Conservation (phyloP, 2,113 vertebrate genomes). For the Odocoileus virginianus region DNA sequence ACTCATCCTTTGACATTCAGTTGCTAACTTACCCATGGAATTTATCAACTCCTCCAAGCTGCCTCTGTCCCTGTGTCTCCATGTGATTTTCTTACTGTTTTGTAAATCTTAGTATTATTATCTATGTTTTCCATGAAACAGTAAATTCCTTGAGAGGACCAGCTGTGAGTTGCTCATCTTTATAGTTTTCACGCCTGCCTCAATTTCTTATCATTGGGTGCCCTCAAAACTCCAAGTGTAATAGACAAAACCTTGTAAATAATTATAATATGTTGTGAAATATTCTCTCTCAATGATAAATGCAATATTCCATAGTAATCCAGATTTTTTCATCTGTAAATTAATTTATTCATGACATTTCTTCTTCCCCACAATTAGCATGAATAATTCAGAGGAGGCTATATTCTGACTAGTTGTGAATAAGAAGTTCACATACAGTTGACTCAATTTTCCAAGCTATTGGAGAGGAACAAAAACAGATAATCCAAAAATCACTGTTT, state of each 20-base stretch:
- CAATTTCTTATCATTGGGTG: background rate
- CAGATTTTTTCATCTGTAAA: constrained; percentile 35
- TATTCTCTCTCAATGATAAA: constrained; percentile 13
- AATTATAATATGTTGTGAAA: background rate
- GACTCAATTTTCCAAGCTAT: constrained; percentile 55
- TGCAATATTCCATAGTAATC: background rate
- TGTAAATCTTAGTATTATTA: background rate
- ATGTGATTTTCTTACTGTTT: background rate
- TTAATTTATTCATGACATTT: constrained; percentile 58
- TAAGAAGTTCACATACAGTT: constrained; percentile 36
- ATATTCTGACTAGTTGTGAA: constrained; percentile 8
- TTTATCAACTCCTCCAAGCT: background rate
- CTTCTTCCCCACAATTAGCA: constrained; percentile 41
- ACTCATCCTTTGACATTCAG: background rate
- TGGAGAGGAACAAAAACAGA: constrained; percentile 62
- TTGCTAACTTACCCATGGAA: background rate
- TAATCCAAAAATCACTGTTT: constrained; percentile 42
- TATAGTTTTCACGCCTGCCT: background rate
- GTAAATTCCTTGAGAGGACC: background rate
- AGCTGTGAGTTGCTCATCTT: background rate
- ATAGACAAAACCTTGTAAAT: background rate
- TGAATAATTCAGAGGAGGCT: constrained; percentile 55
- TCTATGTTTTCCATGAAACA: background rate
- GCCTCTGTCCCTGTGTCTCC: background rate
- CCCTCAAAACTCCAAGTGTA: background rate